A percentile compares a stretch with the other conserved stretches of the same genome.
Conservation (phyloP, 64 coral and sea anemone species). For the Porites lutea region DNA sequence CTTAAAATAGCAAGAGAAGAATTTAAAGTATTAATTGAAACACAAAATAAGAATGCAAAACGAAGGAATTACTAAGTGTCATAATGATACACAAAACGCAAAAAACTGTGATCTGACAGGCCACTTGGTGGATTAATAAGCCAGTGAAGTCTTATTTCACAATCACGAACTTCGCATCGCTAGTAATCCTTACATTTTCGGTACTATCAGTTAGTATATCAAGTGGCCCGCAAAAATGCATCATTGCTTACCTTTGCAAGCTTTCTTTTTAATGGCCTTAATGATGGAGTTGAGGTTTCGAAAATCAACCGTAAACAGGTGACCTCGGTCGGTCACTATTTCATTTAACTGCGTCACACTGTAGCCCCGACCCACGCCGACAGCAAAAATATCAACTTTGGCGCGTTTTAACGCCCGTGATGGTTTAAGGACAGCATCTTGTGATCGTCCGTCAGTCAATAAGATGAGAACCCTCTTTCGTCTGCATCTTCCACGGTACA, state of each 20-base stretch:
- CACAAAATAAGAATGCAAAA: not conserved
- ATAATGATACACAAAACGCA: too few species aligned
- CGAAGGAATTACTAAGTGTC: too few species aligned
- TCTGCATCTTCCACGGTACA: slow-evolving; percentile 39
- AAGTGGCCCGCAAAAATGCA: too few species aligned
- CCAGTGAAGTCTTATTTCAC: too few species aligned
- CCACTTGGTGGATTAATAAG: too few species aligned
- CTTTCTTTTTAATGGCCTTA: slow-evolving; percentile 60
- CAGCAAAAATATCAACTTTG: slow-evolving; percentile 3
- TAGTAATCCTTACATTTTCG: too few species aligned
- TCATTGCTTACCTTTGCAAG: slow-evolving; percentile 55
- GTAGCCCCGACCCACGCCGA: slow-evolving; percentile 61
- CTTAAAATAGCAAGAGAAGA: not conserved
- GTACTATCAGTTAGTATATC: too few species aligned
- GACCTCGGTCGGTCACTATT: slow-evolving; percentile 45
- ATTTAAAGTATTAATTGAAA: not conserved
- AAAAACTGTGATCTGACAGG: too few species aligned
- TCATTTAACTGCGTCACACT: slow-evolving; percentile 20
- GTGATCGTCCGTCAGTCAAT: slow-evolving; percentile 56
- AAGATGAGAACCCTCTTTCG: slow-evolving; percentile 11
- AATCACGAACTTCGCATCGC: too few species aligned
- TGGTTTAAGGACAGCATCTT: slow-evolving; percentile 33
- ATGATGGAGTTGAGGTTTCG: slow-evolving; percentile 61
- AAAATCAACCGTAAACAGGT: slow-evolving; percentile 70
- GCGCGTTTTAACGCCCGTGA: slow-evolving; percentile 46